These are phyloP conservation scores for Agapostemon virescens DNA, from an alignment of 2,888 invertebrate species.

Conservation along the genomic window DNA sequence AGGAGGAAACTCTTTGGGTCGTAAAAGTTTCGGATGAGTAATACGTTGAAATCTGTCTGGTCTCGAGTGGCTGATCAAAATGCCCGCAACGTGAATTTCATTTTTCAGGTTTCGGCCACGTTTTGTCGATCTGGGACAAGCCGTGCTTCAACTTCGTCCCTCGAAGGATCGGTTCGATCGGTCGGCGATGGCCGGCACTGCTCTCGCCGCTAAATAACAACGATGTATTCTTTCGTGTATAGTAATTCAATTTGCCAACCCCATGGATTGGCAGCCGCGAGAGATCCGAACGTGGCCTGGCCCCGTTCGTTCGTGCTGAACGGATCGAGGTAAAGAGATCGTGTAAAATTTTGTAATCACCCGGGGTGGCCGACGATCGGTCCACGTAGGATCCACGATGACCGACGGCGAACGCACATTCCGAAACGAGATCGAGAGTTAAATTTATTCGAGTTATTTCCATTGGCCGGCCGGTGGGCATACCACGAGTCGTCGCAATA, in stretches of 20 bases:
- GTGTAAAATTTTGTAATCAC: constrained; percentile 58
- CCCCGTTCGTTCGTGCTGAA: constrained; percentile 40
- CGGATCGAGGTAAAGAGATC: constrained; percentile 46
- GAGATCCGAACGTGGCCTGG: constrained; percentile 18
- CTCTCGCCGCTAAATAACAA: constrained; percentile 7
- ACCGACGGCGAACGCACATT: constrained; percentile 50
- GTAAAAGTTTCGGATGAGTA: no score
- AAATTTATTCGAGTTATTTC: constrained; percentile 68
- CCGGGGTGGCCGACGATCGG: constrained; percentile 25
- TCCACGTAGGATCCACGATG: constrained; percentile 43
- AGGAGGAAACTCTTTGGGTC: no score
- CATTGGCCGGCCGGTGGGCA: constrained; percentile 53
- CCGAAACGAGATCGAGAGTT: constrained; percentile 67
- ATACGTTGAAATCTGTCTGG: no score
- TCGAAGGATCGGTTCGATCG: not conserved
- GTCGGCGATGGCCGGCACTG: no score
- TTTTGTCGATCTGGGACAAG: no score
- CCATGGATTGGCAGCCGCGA: constrained; percentile 27
- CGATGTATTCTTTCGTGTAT: not conserved
- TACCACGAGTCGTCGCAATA: constrained; percentile 70
- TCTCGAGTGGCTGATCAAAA: no score
- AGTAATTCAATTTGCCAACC: constrained; percentile 32
- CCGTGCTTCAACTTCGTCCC: not conserved
- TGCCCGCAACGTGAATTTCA: no score
- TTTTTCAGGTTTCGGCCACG: no score